phyloP scores from a whole-genome alignment of 2,888 invertebrate genomes.

The Apodemia duryi region DNA sequence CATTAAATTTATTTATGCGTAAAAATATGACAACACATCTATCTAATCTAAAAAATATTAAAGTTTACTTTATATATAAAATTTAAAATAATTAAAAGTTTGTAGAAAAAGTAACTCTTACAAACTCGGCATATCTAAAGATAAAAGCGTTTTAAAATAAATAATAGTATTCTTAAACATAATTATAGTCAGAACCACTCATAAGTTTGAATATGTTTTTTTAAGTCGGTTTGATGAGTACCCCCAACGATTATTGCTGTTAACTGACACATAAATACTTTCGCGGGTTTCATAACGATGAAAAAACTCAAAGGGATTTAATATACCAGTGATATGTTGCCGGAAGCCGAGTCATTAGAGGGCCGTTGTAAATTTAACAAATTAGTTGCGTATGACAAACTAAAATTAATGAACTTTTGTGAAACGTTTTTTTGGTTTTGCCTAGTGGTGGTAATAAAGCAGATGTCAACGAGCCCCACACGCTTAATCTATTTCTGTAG shows the following conservation, averaged over 20 bases:
- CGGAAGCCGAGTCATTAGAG: conserved; percentile 70
- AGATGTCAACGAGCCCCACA: conserved; percentile 50
- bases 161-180: background rate
- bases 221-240: conserved; percentile 54
- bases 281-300: conserved; percentile 41
- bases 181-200: conserved; percentile 31
- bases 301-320: conserved; percentile 48
- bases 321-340: conserved; percentile 61
- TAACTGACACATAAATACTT: conserved; percentile 71
- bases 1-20: too few relatives aligned
- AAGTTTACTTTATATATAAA: too few relatives aligned
- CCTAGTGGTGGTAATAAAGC: conserved; percentile 48
- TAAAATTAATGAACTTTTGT: conserved; percentile 67
- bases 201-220: conserved; percentile 36
- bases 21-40: too few relatives aligned
- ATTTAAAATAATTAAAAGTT: too few relatives aligned
- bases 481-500: conserved; percentile 37
- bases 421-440: conserved; percentile 51
- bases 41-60: too few relatives aligned
- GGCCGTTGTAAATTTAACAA: conserved; percentile 68
- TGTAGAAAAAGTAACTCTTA: background rate
- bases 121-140: background rate
- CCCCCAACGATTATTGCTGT: conserved; percentile 54
- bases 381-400: conserved; percentile 74
- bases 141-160: conserved; percentile 17